Conservation (phyloP, 2,113 vertebrate genomes). For the Clinocottus analis region DNA sequence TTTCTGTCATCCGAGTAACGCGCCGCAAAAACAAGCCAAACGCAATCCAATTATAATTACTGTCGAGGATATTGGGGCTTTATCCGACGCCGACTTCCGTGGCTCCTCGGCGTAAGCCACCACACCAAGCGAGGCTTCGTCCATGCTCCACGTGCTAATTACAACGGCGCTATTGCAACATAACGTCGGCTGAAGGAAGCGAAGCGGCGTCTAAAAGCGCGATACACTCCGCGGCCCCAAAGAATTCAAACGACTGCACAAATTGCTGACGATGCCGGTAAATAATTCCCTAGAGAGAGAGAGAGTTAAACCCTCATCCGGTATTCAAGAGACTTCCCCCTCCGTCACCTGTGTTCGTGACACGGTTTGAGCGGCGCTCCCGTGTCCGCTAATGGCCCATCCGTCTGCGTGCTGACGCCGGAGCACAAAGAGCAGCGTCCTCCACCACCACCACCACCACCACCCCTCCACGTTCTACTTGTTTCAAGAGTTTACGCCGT, state of each 20-base stretch:
- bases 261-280: neutral
- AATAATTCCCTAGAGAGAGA: slow-evolving; percentile 18
- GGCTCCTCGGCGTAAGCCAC: neutral
- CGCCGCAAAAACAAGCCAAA: slow-evolving; percentile 6
- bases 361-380: slow-evolving; percentile 62
- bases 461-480: slow-evolving; percentile 61
- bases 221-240: neutral
- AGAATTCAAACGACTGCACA: slow-evolving; percentile 5
- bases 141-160: neutral
- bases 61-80: neutral
- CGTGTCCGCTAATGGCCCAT: slow-evolving; percentile 75
- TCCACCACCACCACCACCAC: too few species aligned
- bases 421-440: slow-evolving; percentile 70
- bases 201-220: neutral
- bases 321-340: slow-evolving; percentile 41
- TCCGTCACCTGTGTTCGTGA: slow-evolving; percentile 66
- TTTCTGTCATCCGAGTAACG: neutral
- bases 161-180: neutral
- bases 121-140: neutral
- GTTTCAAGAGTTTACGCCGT: slow-evolving; percentile 68
- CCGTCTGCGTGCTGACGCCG: slow-evolving; percentile 67
- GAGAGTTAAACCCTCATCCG: slow-evolving; percentile 28
- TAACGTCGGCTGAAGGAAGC: neutral
- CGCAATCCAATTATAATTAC: slow-evolving; percentile 6
- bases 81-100: neutral